Conservation (phyloP, 2,113 vertebrate genomes). For the Grantiella picta region DNA sequence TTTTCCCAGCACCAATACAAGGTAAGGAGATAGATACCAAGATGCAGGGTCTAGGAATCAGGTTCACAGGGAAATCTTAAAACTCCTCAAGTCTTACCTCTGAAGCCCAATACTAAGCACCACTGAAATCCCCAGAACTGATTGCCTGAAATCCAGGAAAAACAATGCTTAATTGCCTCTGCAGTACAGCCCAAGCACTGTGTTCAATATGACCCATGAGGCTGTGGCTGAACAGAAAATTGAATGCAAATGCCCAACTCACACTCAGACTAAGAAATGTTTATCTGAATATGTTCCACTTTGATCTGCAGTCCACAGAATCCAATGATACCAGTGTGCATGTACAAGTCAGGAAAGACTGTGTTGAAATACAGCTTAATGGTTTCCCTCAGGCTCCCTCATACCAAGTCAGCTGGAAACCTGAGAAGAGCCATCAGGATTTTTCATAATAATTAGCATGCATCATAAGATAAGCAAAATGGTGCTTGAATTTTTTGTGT, state of each 20-base stretch:
- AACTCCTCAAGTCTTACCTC: neutral
- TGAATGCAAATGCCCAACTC: neutral
- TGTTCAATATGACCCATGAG: rapidly evolving
- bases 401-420: neutral
- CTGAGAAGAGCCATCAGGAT: neutral
- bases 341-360: neutral
- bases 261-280: neutral
- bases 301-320: neutral
- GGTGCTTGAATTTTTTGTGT: neutral
- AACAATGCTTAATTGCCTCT: neutral
- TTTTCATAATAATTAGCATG: neutral
- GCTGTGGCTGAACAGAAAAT: neutral
- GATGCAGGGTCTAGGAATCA: neutral
- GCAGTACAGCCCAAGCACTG: neutral
- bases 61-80: neutral
- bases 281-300: neutral
- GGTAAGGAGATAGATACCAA: neutral
- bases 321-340: neutral
- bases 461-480: neutral
- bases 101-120: neutral
- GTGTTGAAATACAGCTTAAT: neutral
- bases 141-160: neutral
- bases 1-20: neutral
- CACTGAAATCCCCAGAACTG: neutral
- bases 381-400: neutral